Base-by-base conservation (phyloP, 1,140 invertebrate species). In the Drosophila pallidifrons region DNA sequence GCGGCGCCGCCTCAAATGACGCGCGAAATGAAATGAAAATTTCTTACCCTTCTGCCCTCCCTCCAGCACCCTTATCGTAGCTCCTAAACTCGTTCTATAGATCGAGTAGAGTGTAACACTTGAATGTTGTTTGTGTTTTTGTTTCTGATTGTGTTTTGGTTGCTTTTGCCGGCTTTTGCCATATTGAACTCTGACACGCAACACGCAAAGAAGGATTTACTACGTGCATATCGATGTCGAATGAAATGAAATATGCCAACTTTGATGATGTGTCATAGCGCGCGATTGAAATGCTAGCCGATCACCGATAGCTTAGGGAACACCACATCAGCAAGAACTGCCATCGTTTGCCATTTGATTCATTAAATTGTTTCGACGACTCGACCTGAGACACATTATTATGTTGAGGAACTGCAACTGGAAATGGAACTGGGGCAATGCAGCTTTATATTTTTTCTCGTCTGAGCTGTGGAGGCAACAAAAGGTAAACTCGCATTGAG, bases 1-100 rank as follows among this genome's bases (percentile, higher is more conserved):
- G 66, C 72, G 82, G 82, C 82, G 82, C 83, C 82, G 83, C 82
- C 82, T 86, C 83, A 86, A 86, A 86, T 88, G 82, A 88, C 82
- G 82, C 82, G 83, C 82, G 79, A 87, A 86, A 88, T 82, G 83
- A 86, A 86, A 86, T 86, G 82, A 88, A 86, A 88, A 77, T 86
- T 87, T 73, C 68, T 60, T 64, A 57, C 15, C 10, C 49, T 3
- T 43, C n/a, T 11, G 15, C 38, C 15, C 16, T 49, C 10, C 49
- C 1, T n/a, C 2, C n/a, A 6, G 8, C 7, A 25, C 20, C 3
- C 20, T 25, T 25, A 3, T 25, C 20, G 20, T 25, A 25, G 20
- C 20, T 25, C 38, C 35, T 5, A 52, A 25, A 10, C 11, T 11
- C 16, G 35, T 38, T 59, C 59, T 54, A 35, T 58, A 52, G 59